These are phyloP conservation scores for Pipra filicauda DNA, from an alignment of 2,113 vertebrate species.

Conservation along the genomic window DNA sequence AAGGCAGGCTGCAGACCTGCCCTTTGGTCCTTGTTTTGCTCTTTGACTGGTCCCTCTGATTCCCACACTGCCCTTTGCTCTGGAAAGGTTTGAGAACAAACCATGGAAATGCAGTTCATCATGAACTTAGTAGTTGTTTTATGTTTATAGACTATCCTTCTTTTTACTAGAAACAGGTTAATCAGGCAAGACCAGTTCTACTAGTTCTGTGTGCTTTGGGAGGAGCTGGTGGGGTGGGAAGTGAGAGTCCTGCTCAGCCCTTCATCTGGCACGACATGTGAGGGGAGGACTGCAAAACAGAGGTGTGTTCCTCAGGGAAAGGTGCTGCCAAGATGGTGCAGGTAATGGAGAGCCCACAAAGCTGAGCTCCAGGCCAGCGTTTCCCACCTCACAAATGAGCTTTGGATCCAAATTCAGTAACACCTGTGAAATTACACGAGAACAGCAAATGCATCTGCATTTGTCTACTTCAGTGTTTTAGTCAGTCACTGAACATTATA, in stretches of 20 bases:
- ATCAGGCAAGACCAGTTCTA: background rate
- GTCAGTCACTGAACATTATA: background rate
- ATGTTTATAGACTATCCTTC: background rate
- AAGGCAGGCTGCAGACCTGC: background rate
- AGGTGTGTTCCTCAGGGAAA: rapidly evolving
- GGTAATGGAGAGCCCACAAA: background rate
- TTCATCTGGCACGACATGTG: rapidly evolving
- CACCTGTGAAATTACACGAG: background rate
- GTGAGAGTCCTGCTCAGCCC: background rate
- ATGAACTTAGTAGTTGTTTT: background rate
- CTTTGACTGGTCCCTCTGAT: background rate
- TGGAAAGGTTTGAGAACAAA: background rate
- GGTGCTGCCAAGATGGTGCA: background rate
- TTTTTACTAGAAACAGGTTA: background rate
- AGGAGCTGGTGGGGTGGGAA: background rate
- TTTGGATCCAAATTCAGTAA: background rate
- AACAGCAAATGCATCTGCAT: background rate
- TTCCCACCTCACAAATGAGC: background rate
- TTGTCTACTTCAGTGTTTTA: background rate
- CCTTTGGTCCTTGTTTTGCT: background rate
- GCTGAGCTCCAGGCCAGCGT: background rate
- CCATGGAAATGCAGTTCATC: background rate
- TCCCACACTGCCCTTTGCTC: background rate
- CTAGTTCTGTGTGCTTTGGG: background rate
- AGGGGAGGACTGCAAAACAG: background rate